Conservation (phyloP, 2,113 vertebrate species). For the Campylorhamphus procurvoides region DNA sequence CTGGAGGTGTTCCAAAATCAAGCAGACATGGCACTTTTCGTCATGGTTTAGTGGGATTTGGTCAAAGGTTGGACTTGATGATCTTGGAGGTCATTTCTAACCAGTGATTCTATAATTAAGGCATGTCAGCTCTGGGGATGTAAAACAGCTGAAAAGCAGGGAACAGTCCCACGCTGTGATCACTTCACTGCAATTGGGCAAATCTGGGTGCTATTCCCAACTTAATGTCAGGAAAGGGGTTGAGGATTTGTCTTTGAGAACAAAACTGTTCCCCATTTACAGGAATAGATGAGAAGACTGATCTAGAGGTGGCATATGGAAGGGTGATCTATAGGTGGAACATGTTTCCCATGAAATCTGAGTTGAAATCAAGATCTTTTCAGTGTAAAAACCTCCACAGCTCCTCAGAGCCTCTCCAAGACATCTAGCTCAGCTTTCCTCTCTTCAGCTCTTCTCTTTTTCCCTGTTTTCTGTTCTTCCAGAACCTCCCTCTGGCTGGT, state of each 20-base stretch:
- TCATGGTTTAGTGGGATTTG: background rate
- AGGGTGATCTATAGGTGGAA: background rate
- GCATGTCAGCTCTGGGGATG: background rate
- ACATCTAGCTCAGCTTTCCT: background rate
- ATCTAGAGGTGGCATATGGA: background rate
- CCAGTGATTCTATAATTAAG: background rate
- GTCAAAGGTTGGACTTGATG: too few species aligned
- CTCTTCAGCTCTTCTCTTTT: background rate
- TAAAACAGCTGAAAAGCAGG: background rate
- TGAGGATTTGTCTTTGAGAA: background rate
- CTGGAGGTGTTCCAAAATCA: background rate
- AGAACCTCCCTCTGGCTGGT: background rate
- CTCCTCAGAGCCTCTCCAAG: background rate
- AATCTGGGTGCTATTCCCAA: fast-evolving
- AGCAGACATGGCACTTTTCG: background rate
- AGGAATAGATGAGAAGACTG: background rate
- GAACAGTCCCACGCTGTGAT: background rate
- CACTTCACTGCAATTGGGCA: background rate
- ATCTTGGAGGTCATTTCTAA: background rate
- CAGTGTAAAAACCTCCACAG: background rate
- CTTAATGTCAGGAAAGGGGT: background rate
- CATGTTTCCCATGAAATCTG: background rate
- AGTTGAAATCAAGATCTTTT: background rate
- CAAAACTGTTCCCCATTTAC: background rate
- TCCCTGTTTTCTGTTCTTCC: background rate